phyloP scores from a whole-genome alignment of 1,140 invertebrate genomes.

The Drosophila tropicalis region DNA sequence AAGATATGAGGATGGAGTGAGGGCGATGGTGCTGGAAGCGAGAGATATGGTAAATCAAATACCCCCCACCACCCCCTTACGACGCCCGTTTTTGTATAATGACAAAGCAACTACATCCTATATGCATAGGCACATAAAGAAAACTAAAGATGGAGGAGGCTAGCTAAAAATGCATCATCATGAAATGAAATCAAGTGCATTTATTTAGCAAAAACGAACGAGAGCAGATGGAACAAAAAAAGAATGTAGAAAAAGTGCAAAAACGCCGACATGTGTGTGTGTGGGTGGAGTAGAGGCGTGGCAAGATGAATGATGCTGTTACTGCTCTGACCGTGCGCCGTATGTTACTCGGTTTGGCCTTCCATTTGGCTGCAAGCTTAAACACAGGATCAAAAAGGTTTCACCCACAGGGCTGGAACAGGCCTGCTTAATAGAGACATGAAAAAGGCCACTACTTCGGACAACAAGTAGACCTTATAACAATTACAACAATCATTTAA shows the following conservation, averaged over 20 bases:
- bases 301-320: constrained; percentile 72
- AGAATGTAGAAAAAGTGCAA: constrained; percentile 8
- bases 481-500: too few relatives aligned
- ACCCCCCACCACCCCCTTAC: neutral
- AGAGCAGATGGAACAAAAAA: neutral
- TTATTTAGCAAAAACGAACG: constrained; percentile 56
- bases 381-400: constrained; percentile 70
- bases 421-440: neutral
- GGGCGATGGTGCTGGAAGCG: neutral
- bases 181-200: constrained; percentile 80
- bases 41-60: constrained; percentile 5
- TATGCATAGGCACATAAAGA: constrained; percentile 15
- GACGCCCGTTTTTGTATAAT: constrained; percentile 46
- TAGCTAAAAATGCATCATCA: constrained; percentile 74
- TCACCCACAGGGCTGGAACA: constrained; percentile 40
- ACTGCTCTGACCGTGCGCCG: constrained; percentile 33
- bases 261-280: constrained; percentile 29
- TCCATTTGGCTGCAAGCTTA: constrained; percentile 74
- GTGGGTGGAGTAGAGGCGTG: constrained; percentile 38
- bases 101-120: constrained; percentile 56
- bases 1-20: neutral
- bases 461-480: too few relatives aligned
- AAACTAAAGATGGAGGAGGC: constrained; percentile 36
- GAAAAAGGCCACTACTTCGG: neutral
- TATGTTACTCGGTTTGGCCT: constrained; percentile 57